Base-by-base conservation (phyloP, 2,113 vertebrate species). In the Oceanodroma tethys region DNA sequence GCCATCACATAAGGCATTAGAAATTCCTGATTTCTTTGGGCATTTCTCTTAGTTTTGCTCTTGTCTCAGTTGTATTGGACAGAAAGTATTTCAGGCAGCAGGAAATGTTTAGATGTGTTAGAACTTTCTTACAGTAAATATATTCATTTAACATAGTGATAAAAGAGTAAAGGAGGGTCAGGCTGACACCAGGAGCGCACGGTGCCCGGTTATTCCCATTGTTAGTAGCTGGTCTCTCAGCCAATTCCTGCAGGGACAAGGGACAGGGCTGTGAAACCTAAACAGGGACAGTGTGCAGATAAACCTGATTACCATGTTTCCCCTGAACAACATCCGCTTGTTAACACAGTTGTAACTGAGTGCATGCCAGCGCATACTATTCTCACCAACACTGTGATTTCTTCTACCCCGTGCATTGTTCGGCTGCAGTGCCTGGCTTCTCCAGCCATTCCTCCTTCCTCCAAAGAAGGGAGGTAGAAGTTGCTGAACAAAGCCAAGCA, bases 401-500 rank as follows among this genome's bases (percentile, higher is more conserved):
- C 76, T 75, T 15, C 88, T 36, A 9, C 21, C 50, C 45, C 47
- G 3, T 9, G 38, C 52, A 68, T 52, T 18, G 73, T 38, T 56
- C 18, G 0, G 63, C 83, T 75, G 43, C 52, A 38, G 68, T 18
- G 12, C 62, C 23, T 2, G 2, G 18, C 10, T 58, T 59, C 70
- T 78, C n/a, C 78, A 42, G 13, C 76, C 65, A 25, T 72, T 60
- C 60, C 65, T 88, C 52, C 36, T 75, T 26, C 29, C 65, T 68
- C 62, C 45, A 21, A 4, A 74, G 67, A 68, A 47, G 36, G 21
- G 81, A 97, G 53, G 88, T 78, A 74, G 63, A 88, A 97, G 52
- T 36, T 82, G 88, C 86, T 81, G 81, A 88, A 75, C 63, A 73
- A 95, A 95, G 85, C 52, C 71, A 82, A 90, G 74, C 76, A 68